Base-by-base conservation (phyloP, 2,113 vertebrate species). In the Oncorhynchus tshawytscha region DNA sequence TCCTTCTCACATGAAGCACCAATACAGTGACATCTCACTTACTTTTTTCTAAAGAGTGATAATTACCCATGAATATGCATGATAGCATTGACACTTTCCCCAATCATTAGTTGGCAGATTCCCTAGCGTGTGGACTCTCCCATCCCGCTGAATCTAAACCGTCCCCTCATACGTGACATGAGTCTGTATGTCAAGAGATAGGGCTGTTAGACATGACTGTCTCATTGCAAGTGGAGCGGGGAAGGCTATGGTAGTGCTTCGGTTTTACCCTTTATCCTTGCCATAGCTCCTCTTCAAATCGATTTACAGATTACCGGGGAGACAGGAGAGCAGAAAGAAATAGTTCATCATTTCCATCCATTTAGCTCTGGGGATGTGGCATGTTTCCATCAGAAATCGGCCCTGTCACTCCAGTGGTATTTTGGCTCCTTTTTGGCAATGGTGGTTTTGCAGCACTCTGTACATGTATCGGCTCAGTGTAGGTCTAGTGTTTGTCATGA, bases 401-500 rank as follows among this genome's bases (percentile, higher is more conserved):
- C 31, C 67, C 2, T 1, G 77, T 72, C 27, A 78, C 77, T 81
- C 79, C 81, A 71, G 39, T 69, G 73, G 74, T 64, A 67, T 79
- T 82, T 82, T 77, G 80, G 18, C 39, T 77, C n/a, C 31, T 45
- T 62, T 71, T 82, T 73, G 69, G 34, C 59, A 72, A 71, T 57
- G 72, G 45, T 72, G 67, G 7, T 5, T 80, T 81, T 73, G 59
- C n/a, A 8, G 9, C 45, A 73, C 66, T 78, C 77, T 67, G 49
- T 45, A 45, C 39, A 45, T 74, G 49, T 82, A 57, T 66, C 62
- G 78, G 81, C 83, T 84, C 74, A 89, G 70, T 82, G 83, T 85
- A 84, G 85, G 78, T 76, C 64, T 72, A 84, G 73, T 82, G 79
- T 89, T 90, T 89, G 90, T 91, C 92, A 93, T 93, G 90, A 91